phyloP scores from a whole-genome alignment of 1,140 invertebrate species.

The Brachionus rotundiformis region DNA sequence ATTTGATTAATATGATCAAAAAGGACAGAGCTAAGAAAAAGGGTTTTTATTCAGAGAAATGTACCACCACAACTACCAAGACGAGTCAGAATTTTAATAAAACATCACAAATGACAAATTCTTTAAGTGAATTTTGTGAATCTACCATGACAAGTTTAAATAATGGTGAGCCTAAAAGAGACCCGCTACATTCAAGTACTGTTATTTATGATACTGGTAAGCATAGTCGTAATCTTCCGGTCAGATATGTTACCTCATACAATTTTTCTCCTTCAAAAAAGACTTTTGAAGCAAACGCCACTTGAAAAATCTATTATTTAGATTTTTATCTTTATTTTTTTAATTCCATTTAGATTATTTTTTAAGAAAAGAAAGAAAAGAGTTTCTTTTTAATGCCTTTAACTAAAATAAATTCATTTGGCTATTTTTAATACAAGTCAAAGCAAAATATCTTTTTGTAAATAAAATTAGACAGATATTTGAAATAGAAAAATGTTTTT shows the following conservation, averaged over 20 bases:
- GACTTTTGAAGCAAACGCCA: neutral
- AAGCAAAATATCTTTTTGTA: too few relatives aligned
- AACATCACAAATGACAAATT: slow-evolving; percentile 2
- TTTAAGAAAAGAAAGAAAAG: too few relatives aligned
- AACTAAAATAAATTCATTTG: too few relatives aligned
- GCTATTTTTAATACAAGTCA: too few relatives aligned
- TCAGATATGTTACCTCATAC: slow-evolving; percentile 3
- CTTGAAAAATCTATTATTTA: neutral
- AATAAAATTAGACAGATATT: too few relatives aligned
- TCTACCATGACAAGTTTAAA: neutral
- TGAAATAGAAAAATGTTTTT: too few relatives aligned
- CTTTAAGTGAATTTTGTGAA: neutral
- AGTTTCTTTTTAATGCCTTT: neutral
- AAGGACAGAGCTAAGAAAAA: neutral
- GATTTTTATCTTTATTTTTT: neutral
- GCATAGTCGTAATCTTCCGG: slow-evolving; percentile 17
- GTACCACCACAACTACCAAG: neutral
- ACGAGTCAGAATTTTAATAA: neutral
- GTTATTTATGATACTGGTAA: slow-evolving; percentile 21
- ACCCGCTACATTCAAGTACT: neutral
- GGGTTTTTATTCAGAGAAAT: neutral
- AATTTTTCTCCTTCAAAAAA: neutral
- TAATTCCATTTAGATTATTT: neutral
- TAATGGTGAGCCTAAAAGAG: neutral
- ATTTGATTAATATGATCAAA: neutral